Conservation (phyloP, 2,888 invertebrate genomes). For the Chymomyza fuscimana region DNA sequence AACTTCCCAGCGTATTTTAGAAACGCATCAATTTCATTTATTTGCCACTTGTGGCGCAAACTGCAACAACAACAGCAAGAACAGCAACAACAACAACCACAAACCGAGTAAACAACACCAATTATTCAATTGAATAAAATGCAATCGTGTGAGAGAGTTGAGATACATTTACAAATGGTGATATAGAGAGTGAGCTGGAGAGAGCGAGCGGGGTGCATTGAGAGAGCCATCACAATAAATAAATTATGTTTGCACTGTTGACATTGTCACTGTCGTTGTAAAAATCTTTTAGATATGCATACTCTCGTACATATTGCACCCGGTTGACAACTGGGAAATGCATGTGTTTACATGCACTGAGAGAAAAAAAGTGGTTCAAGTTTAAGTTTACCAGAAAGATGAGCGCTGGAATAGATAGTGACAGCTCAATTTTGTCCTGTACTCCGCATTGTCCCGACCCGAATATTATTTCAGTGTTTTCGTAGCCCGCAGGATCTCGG, state of each 20-base stretch:
- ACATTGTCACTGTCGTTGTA: constrained; percentile 3
- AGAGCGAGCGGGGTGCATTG: background rate
- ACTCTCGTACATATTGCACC: constrained; percentile 23
- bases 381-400: too few relatives aligned
- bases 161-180: background rate
- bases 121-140: constrained; percentile 67
- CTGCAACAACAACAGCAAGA: constrained; percentile 19
- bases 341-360: constrained; percentile 11
- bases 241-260: constrained; percentile 6
- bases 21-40: constrained; percentile 72
- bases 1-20: constrained; percentile 27
- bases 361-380: background rate
- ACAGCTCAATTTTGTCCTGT: too few relatives aligned
- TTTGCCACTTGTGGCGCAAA: constrained; percentile 70
- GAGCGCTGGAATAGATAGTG: too few relatives aligned
- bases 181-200: background rate
- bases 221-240: constrained; percentile 2
- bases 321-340: background rate
- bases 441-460: too few relatives aligned
- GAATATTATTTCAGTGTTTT: too few relatives aligned
- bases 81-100: constrained; percentile 43
- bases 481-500: too few relatives aligned
- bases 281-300: background rate
- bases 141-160: constrained; percentile 3
- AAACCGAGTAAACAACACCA: constrained; percentile 47